phyloP scores from a whole-genome alignment of 2,888 invertebrate genomes.

The Sarcophaga variegata region DNA sequence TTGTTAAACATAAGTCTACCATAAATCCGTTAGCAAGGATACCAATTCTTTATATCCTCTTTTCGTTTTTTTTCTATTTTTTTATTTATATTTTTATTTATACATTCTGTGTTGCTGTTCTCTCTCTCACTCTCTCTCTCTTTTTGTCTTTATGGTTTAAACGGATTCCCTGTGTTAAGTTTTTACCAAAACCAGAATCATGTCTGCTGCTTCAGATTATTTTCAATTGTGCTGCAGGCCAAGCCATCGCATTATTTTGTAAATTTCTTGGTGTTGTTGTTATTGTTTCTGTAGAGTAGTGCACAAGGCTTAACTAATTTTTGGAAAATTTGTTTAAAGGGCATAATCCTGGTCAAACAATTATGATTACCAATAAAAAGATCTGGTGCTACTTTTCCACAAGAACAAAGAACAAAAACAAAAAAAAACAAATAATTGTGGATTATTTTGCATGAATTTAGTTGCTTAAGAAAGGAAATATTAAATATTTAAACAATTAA shows the following conservation, averaged over 20 bases:
- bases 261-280: not conserved
- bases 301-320: not conserved
- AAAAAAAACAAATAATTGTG: too few relatives aligned
- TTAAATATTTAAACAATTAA: too few relatives aligned
- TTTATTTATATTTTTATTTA: not conserved
- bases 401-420: too few relatives aligned
- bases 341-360: not conserved
- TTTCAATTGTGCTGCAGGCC: slow-evolving; percentile 3
- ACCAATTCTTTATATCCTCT: slow-evolving; percentile 53
- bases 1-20: slow-evolving; percentile 66
- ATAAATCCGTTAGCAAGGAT: slow-evolving; percentile 65
- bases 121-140: not conserved
- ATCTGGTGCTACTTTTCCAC: not conserved
- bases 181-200: slow-evolving; percentile 42
- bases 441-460: too few relatives aligned
- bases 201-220: slow-evolving; percentile 48
- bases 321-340: not conserved
- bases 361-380: not conserved
- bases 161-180: not conserved
- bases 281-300: not conserved
- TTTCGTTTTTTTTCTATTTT: slow-evolving; percentile 1
- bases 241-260: not conserved
- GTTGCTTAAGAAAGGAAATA: too few relatives aligned
- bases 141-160: slow-evolving; percentile 24
- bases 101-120: not conserved